phyloP scores from a whole-genome alignment of 2,888 invertebrate genomes.

The Scelioninae gen. 2 region DNA sequence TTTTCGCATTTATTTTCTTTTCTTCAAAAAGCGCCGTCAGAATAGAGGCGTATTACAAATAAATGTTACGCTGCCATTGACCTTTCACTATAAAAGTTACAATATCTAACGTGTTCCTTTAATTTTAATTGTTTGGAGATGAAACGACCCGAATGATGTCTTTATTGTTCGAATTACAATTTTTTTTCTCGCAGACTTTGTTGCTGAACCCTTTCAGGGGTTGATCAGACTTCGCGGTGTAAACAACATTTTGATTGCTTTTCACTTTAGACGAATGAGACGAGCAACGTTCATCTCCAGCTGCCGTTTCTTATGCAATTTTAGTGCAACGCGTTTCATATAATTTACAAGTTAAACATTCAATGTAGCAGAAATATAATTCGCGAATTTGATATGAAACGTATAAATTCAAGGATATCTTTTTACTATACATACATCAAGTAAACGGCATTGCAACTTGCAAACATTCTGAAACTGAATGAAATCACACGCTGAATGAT shows the following conservation, averaged over 20 bases:
- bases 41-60: conserved; percentile 51
- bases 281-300: conserved; percentile 13
- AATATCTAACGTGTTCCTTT: conserved; percentile 18
- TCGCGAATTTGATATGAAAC: conserved; percentile 20
- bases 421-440: conserved; percentile 7
- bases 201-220: neutral
- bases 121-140: conserved; percentile 20
- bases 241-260: conserved; percentile 25
- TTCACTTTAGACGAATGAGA: conserved; percentile 2
- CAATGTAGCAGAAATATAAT: conserved; percentile 9
- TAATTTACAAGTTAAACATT: conserved; percentile 28
- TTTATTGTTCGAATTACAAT: conserved; percentile 15
- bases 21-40: conserved; percentile 36
- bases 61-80: conserved; percentile 43
- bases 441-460: conserved; percentile 7
- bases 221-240: conserved; percentile 26
- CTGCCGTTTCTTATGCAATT: neutral
- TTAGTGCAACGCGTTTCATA: conserved; percentile 16
- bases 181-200: conserved; percentile 5
- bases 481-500: neutral
- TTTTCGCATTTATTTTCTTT: conserved; percentile 29
- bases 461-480: conserved; percentile 30
- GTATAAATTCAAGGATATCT: conserved; percentile 2
- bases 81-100: conserved; percentile 40
- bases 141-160: conserved; percentile 18